phyloP scores from a whole-genome alignment of 2,797 vertebrate species.

The Denticeps clupeoides region DNA sequence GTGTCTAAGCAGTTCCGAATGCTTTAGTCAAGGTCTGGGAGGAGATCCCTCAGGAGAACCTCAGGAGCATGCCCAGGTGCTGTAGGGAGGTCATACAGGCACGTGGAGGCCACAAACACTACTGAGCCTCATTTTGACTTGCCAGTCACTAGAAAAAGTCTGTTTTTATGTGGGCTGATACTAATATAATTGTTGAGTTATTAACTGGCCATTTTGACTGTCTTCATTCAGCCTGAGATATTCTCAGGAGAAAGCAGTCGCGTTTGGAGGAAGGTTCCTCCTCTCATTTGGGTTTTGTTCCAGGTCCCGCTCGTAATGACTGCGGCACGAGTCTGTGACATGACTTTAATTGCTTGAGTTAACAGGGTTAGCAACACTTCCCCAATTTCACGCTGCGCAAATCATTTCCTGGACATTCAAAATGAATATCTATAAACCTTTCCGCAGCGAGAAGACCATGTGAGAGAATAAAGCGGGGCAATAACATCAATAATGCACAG shows the following conservation, averaged over 20 bases:
- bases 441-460: slow-evolving; percentile 41
- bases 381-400: slow-evolving; percentile 38
- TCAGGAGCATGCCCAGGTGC: no score
- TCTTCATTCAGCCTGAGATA: no score
- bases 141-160: no score
- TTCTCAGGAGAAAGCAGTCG: neutral
- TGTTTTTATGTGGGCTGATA: no score
- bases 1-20: no score
- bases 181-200: no score
- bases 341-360: slow-evolving; percentile 61
- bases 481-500: slow-evolving; percentile 48
- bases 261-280: slow-evolving; percentile 24
- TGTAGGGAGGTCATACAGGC: no score
- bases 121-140: no score
- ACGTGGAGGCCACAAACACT: no score
- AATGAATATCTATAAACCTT: slow-evolving; percentile 49
- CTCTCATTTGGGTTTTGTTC: slow-evolving; percentile 49
- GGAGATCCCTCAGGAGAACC: no score
- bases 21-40: no score
- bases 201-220: no score
- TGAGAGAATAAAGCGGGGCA: slow-evolving; percentile 48
- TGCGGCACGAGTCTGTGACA: slow-evolving; percentile 48
- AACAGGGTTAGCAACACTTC: slow-evolving; percentile 54
- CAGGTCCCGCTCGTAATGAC: slow-evolving; percentile 36
- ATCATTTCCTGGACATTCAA: slow-evolving; percentile 46